These are phyloP conservation scores for Leucania comma DNA, from an alignment of 2,888 invertebrate genomes.

Conservation along the genomic window DNA sequence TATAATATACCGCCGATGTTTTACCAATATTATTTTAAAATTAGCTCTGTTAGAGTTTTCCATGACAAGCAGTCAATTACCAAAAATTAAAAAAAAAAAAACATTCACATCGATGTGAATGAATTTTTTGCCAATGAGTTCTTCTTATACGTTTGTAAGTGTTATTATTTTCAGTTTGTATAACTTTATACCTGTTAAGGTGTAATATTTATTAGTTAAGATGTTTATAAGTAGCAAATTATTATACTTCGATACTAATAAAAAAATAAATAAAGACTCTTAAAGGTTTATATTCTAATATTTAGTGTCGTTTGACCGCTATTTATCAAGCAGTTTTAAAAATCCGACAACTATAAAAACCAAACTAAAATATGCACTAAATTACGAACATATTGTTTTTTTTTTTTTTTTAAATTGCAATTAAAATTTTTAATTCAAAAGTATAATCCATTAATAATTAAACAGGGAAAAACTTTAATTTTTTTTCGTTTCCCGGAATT, in stretches of 20 bases:
- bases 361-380: too few relatives aligned
- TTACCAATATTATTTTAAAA: conserved; percentile 10
- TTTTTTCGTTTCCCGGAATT: conserved; percentile 32
- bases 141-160: too few relatives aligned
- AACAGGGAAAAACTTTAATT: background rate
- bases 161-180: too few relatives aligned
- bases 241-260: too few relatives aligned
- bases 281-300: background rate
- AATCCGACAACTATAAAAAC: too few relatives aligned
- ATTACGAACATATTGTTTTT: too few relatives aligned
- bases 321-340: background rate
- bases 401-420: background rate
- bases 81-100: background rate
- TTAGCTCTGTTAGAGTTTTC: background rate
- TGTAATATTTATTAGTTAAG: too few relatives aligned
- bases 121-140: too few relatives aligned
- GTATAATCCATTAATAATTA: background rate
- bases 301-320: background rate
- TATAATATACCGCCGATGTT: conserved; percentile 20
- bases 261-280: background rate
- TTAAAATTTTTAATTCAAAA: background rate
- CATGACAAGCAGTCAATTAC: background rate
- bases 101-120: too few relatives aligned
- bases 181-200: too few relatives aligned
- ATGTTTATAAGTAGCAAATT: too few relatives aligned